Conservation (phyloP, 2,888 invertebrate genomes). For the Ryuthela nishihirai region DNA sequence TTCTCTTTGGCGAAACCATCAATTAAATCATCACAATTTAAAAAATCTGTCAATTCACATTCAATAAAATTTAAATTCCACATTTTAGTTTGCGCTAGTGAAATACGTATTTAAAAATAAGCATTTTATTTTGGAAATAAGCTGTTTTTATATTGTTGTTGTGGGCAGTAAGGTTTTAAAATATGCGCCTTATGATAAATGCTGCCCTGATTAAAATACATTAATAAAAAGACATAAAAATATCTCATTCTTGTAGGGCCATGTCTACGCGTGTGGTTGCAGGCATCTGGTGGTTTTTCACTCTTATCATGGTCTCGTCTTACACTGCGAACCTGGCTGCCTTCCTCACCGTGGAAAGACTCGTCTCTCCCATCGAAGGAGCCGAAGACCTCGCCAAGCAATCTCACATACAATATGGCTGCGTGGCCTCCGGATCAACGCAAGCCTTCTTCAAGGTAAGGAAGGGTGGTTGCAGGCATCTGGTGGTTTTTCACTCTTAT, state of each 20-base stretch:
- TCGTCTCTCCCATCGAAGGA: conserved; percentile 76
- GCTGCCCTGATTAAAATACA: too few relatives aligned
- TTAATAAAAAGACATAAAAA: too few relatives aligned
- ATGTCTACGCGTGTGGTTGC: conserved; percentile 64
- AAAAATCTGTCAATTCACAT: too few relatives aligned
- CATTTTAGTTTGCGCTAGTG: too few relatives aligned
- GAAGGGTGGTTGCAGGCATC: conserved; percentile 82
- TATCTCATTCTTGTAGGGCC: conserved; percentile 59
- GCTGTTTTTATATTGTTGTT: too few relatives aligned
- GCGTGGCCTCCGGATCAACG: conserved; percentile 84
- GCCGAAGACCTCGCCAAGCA: conserved; percentile 95
- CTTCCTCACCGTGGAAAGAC: conserved; percentile 78
- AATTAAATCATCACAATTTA: too few relatives aligned
- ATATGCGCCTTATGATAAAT: too few relatives aligned
- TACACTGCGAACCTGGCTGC: conserved; percentile 95
- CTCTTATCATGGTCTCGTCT: conserved; percentile 90
- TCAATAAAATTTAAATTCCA: too few relatives aligned
- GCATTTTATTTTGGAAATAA: too few relatives aligned
- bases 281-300: conserved; percentile 92
- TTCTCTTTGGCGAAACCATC: too few relatives aligned
- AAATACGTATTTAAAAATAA: too few relatives aligned
- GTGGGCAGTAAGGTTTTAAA: too few relatives aligned
- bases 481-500: conserved; percentile 92
- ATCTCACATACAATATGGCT: conserved; percentile 95
- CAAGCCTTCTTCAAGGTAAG: conserved; percentile 88